Evolutionary conservation across 2,888 invertebrate genomes (phyloP), one percentile per base, ranked within the genome.

Genomic region (Drosophila mayaguana): DNA sequence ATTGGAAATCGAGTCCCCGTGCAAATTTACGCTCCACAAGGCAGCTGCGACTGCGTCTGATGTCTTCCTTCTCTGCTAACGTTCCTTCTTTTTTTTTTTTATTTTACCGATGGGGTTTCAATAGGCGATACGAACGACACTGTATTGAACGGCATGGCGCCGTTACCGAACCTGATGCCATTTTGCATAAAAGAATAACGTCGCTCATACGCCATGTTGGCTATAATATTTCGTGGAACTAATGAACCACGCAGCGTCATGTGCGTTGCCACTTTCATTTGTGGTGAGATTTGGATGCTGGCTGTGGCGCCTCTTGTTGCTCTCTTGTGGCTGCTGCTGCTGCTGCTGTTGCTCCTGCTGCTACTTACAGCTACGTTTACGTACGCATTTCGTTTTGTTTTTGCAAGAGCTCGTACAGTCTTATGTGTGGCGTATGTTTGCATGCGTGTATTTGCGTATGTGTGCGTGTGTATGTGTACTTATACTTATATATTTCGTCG

Each of bases 191-290:
- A 70, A 59, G 74, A 79, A 84, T 72, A 76, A 84, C 77, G 76
- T 81, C 70, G 80, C 80, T 75, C 85, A 84, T 84, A 81, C 85
- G 82, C 85, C 70, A 74, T 65, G 77, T 82, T 81, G 85, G 56
- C 77, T 69, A 71, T 75, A 82, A 81, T 82, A 82, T 77, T 81
- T 79, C 70, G 66, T 69, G 66, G 50, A 84, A 81, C 85, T 82
- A 84, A 84, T 82, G 82, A 84, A 84, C 77, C 84, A 72, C 75
- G 51, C 74, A 57, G 62, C 67, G 62, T 55, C 81, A 65, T 83
- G 63, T 76, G 83, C 57, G 72, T 59, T 67, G 69, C 45, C 69
- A 65, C 57, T 69, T 65, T 65, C 42, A 46, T 40, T 46, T 55
- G 34, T 28, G 43, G 40, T 40, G 32, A n/a, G 12, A 46, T 25